Conservation (phyloP, 64 coral and sea anemone genomes). For the Porites australiensis region DNA sequence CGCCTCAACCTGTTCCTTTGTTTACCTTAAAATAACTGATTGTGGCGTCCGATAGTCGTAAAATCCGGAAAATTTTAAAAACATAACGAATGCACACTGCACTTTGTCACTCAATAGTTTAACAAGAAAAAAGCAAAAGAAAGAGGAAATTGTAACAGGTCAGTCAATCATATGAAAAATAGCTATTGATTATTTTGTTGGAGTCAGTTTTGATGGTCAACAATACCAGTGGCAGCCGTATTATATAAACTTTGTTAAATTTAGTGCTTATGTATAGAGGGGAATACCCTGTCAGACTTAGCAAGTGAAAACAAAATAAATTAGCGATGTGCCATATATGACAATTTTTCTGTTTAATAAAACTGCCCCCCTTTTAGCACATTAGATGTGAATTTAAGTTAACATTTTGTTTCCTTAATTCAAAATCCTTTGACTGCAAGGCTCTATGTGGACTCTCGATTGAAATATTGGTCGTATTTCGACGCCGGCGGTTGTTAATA, state of each 20-base stretch:
- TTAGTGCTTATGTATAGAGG: conserved; percentile 13
- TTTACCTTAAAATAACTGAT: neutral
- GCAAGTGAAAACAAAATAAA: neutral
- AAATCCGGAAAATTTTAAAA: neutral
- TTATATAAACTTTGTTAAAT: neutral
- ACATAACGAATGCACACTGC: neutral
- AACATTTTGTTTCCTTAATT: too few species aligned
- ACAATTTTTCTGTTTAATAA: neutral
- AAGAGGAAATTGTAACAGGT: too few species aligned
- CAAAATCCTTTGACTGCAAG: too few species aligned
- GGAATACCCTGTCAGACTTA: neutral
- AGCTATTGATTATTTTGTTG: too few species aligned
- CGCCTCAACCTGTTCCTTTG: neutral
- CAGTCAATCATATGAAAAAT: too few species aligned
- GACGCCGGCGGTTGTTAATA: too few species aligned
- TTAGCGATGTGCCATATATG: neutral
- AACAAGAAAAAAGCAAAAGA: neutral
- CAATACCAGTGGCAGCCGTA: too few species aligned
- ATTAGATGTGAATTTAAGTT: neutral
- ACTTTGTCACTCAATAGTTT: neutral
- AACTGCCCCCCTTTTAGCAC: neutral
- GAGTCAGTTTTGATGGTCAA: too few species aligned
- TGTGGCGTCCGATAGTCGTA: neutral
- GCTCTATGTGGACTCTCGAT: too few species aligned
- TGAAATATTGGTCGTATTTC: too few species aligned